phyloP scores from a whole-genome alignment of 2,888 invertebrate species.

The Metallyticus violacea region DNA sequence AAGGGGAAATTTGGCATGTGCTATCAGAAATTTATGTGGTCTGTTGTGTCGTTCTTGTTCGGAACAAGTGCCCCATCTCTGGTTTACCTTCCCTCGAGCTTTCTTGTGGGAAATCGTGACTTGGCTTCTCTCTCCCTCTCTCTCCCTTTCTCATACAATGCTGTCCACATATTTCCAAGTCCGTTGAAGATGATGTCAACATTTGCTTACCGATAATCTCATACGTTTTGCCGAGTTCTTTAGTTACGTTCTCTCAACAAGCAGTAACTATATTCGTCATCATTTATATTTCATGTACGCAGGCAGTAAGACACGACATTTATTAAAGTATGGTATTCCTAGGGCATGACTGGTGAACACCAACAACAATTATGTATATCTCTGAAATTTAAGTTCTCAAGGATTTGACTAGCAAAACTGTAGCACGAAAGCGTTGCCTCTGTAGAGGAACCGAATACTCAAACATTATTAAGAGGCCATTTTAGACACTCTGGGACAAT shows the following conservation, averaged over 20 bases:
- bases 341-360: not conserved
- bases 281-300: not conserved
- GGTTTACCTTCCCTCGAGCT: slow-evolving; percentile 9
- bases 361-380: not conserved
- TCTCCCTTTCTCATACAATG: not conserved
- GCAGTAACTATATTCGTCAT: not conserved
- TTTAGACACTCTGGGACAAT: too few relatives aligned
- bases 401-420: too few relatives aligned
- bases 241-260: not conserved
- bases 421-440: too few relatives aligned
- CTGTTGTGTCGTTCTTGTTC: not conserved
- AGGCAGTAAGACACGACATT: not conserved
- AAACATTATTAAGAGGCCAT: too few relatives aligned
- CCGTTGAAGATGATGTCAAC: not conserved
- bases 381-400: not conserved
- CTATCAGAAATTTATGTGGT: not conserved
- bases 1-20: too few relatives aligned
- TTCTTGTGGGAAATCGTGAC: slow-evolving; percentile 2
- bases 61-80: not conserved
- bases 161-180: not conserved
- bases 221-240: not conserved
- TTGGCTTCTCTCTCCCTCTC: not conserved
- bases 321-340: not conserved
- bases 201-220: not conserved
- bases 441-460: too few relatives aligned